phyloP scores from a whole-genome alignment of 2,797 vertebrate genomes.

The Okamejei kenojei region DNA sequence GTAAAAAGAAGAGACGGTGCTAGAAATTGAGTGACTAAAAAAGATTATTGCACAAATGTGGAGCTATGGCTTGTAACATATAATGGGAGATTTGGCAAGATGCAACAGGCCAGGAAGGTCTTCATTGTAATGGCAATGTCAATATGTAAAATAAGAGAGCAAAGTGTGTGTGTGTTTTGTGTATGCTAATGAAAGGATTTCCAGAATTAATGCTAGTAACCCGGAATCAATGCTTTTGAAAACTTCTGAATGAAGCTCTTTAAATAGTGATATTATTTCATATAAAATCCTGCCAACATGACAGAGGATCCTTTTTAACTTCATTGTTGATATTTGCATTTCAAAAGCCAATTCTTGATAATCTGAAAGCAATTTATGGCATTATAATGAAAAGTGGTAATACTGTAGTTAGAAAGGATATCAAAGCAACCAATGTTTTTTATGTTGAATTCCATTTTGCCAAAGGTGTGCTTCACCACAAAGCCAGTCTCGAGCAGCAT shows the following conservation, averaged over 20 bases:
- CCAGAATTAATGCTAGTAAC: not conserved
- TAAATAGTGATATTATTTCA: not conserved
- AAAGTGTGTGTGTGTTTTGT: not conserved
- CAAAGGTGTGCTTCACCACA: not conserved
- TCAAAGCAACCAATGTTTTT: not conserved
- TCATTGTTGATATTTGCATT: not conserved
- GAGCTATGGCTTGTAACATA: not conserved
- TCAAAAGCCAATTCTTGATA: constrained; percentile 29
- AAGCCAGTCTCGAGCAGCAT: not conserved
- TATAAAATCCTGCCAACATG: not conserved
- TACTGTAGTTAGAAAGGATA: not conserved
- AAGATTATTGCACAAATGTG: not conserved
- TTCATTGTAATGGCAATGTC: not conserved
- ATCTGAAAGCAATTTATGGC: not conserved
- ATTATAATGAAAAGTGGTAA: constrained; percentile 4
- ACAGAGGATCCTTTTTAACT: not conserved
- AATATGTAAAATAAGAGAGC: not conserved
- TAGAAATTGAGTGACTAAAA: not conserved
- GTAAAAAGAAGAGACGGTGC: not conserved
- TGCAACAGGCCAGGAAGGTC: not conserved
- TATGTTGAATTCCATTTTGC: not conserved
- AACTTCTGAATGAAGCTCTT: not conserved
- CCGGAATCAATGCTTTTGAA: not conserved
- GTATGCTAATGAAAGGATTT: not conserved
- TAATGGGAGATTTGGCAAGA: not conserved